phyloP scores from a whole-genome alignment of 2,113 vertebrate genomes.

The Festucalex cinctus region DNA sequence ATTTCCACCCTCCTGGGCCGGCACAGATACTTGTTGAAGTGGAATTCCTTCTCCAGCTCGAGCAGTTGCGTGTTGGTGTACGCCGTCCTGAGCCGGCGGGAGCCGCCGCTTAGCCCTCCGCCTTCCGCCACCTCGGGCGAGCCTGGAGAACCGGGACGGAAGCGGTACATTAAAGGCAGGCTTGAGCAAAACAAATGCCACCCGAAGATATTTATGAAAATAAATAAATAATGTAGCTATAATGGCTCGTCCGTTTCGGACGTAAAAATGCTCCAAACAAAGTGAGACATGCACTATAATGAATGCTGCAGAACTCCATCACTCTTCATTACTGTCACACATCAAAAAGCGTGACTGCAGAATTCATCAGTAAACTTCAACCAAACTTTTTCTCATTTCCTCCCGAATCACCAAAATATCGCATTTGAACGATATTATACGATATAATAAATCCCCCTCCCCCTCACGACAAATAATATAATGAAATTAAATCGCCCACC shows the following conservation, averaged over 20 bases:
- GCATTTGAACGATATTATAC: not conserved
- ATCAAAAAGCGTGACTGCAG: constrained; percentile 86
- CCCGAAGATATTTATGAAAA: not conserved
- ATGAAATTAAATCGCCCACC: constrained; percentile 74
- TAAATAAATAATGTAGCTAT: not conserved
- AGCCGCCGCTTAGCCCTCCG: constrained; percentile 75
- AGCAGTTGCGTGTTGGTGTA: constrained; percentile 99
- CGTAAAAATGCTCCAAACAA: constrained; percentile 12
- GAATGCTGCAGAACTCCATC: constrained; percentile 97
- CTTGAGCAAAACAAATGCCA: constrained; percentile 67
- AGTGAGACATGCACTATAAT: constrained; percentile 85
- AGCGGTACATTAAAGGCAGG: constrained; percentile 43
- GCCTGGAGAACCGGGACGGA: constrained; percentile 81
- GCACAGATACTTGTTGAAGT: constrained; percentile 99
- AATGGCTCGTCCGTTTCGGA: not conserved
- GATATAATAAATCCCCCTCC: too few species aligned
- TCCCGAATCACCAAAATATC: not conserved
- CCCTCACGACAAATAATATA: too few species aligned
- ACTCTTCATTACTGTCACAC: constrained; percentile 99
- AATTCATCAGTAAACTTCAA: constrained; percentile 82
- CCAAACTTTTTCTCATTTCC: constrained; percentile 66
- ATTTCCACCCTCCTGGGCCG: constrained; percentile 96
- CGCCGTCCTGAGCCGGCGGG: constrained; percentile 92
- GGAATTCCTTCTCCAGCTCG: constrained; percentile 99
- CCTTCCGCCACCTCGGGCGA: constrained; percentile 88